A percentile compares a stretch with the other conserved stretches of the same genome.
phyloP scores from a whole-genome alignment of 2,113 vertebrate species.

The Nycticorax nycticorax region DNA sequence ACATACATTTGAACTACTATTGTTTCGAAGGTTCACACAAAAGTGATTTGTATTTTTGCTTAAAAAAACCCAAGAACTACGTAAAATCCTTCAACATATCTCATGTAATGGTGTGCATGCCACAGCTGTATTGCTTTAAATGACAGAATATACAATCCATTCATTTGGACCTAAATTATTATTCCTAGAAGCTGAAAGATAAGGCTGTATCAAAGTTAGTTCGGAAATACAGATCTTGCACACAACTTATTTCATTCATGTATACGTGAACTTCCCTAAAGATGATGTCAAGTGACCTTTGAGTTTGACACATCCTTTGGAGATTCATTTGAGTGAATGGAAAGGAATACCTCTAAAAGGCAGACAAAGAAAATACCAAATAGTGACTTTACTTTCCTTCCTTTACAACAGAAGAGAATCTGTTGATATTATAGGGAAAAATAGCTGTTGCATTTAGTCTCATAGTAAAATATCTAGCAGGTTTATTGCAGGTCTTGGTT shows the following conservation, averaged over 20 bases:
- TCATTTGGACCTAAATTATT: not conserved
- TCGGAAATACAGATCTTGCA: not conserved
- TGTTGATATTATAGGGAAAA: not conserved
- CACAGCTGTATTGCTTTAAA: not conserved
- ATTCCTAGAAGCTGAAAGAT: not conserved
- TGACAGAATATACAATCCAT: not conserved
- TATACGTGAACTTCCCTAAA: not conserved
- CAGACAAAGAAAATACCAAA: not conserved
- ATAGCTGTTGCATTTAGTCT: not conserved
- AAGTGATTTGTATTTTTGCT: not conserved
- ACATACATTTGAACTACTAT: not conserved
- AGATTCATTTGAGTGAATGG: not conserved
- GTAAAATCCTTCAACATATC: not conserved
- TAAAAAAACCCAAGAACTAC: not conserved
- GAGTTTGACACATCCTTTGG: not conserved
- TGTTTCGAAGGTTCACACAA: not conserved
- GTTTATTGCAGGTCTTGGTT: not conserved
- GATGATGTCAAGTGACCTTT: not conserved
- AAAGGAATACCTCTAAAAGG: not conserved
- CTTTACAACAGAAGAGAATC: not conserved
- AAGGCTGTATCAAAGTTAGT: not conserved
- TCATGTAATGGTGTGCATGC: not conserved
- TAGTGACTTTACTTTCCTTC: not conserved
- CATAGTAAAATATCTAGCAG: not conserved
- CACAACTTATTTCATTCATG: not conserved